Evolutionary conservation across 1,140 invertebrate genomes (phyloP), one percentile per base, ranked within the genome.

Genomic region (Vanessa tameamea): DNA sequence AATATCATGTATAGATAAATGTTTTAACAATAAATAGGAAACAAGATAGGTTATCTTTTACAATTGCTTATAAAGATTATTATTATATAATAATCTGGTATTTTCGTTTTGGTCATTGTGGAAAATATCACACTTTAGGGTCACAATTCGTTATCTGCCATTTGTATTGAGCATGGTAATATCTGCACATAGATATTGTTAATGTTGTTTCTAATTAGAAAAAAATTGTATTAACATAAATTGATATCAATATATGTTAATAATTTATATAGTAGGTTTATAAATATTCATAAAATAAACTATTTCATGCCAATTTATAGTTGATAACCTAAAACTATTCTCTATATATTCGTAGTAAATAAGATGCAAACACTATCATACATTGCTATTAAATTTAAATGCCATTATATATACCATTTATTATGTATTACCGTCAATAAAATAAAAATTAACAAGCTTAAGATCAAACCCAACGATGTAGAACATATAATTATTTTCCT

Each of bases 71-170:
- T 53, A n/a, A n/a, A 53, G 50, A 53, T 53, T 15, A 50, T 15
- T 15, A 50, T 50, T 50, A 50, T 50, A 15, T 15, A 50, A 50
- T 50, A 50, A 50, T 12, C 15, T 66, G 11, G 13, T 9, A 63
- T 43, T n/a, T 14, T 51, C 20, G 23, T n/a, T 63, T 70, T 37
- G 23, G 12, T 31, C 26, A 70, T 64, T n/a, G 59, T 50, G 57
- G 50, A 72, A 69, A 69, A 69, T 73, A 53, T 66, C 47, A 71
- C 61, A 73, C n/a, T 72, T 31, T 63, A 71, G 77, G 77, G 73
- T 64, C 74, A 73, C 70, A 76, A 76, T 65, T 53, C 16, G 53
- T 67, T 76, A 78, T 76, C 70, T 70, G 74, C 64, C 72, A 72
- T 71, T 67, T 64, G n/a, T 63, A n/a, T 47, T 51, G 26, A 68